Percentiles rank a stretch among this genome's conserved stretches.
Evolutionary conservation across 2,113 vertebrate species (phyloP).

Genomic region (Mystacornis crossleyi): DNA sequence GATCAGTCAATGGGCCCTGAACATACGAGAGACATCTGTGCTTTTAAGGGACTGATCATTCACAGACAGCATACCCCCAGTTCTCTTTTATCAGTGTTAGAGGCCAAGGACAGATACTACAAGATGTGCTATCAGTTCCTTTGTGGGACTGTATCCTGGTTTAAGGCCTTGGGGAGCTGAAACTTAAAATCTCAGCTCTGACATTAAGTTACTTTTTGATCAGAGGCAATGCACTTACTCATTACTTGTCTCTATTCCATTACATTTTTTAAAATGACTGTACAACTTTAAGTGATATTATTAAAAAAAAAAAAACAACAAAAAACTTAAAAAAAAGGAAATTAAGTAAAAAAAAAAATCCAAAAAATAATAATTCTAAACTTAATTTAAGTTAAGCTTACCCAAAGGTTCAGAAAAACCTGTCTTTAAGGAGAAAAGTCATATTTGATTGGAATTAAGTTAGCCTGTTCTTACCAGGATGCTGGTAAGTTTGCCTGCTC

Average conservation of each 20-base stretch:
- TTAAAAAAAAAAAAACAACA: not conserved
- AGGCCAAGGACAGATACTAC: not conserved
- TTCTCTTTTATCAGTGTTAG: not conserved
- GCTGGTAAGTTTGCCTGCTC: not conserved
- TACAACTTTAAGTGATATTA: not conserved
- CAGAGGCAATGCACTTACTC: not conserved
- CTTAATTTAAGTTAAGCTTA: not conserved
- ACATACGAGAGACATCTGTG: not conserved
- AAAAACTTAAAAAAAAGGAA: not conserved
- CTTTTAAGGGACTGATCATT: not conserved
- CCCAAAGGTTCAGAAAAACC: not conserved
- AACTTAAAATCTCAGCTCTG: not conserved
- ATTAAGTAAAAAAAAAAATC: accelerated
- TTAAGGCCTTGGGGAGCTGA: not conserved
- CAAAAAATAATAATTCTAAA: not conserved
- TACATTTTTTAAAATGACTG: not conserved
- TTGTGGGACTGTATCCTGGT: not conserved
- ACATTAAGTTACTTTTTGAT: not conserved
- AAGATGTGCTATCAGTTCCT: not conserved
- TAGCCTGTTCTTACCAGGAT: not conserved
- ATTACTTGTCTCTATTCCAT: not conserved
- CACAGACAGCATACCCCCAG: not conserved
- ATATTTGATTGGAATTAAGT: not conserved
- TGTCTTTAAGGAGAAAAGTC: not conserved
- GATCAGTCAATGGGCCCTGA: not conserved